These are phyloP conservation scores for Xiphorhynchus elegans DNA, from an alignment of 2,113 vertebrate species.

Conservation along the genomic window DNA sequence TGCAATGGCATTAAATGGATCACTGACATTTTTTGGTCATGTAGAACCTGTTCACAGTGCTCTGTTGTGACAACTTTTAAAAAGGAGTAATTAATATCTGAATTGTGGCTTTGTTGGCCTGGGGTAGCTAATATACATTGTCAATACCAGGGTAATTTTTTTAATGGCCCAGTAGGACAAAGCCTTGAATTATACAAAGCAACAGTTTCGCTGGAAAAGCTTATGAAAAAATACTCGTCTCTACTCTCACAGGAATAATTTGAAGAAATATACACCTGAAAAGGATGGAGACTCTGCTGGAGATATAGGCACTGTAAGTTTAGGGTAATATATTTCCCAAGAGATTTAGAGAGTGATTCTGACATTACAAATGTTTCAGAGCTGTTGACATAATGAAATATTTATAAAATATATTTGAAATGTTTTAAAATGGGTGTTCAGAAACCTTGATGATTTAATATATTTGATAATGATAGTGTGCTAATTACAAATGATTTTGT, in stretches of 20 bases:
- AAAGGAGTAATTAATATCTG: background rate
- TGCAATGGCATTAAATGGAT: background rate
- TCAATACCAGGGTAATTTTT: background rate
- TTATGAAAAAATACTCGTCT: background rate
- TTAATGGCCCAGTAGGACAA: background rate
- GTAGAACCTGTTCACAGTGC: background rate
- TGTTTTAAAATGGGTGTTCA: background rate
- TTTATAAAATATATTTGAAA: slow-evolving; percentile 12
- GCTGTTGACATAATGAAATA: background rate
- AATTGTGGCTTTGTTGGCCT: background rate
- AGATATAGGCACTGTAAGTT: slow-evolving; percentile 14
- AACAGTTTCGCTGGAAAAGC: background rate
- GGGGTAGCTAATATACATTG: background rate
- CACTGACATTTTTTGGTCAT: background rate
- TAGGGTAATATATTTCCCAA: background rate
- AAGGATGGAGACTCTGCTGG: slow-evolving; percentile 4
- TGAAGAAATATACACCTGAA: background rate
- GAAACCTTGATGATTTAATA: background rate
- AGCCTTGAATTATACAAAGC: background rate
- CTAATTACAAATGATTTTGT: background rate
- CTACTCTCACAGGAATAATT: slow-evolving; percentile 7
- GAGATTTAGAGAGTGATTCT: background rate
- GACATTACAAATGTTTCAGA: background rate
- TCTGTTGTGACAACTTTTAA: background rate
- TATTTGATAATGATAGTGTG: background rate